Conservation (phyloP, 2,113 vertebrate species). For the Ciconia boyciana region DNA sequence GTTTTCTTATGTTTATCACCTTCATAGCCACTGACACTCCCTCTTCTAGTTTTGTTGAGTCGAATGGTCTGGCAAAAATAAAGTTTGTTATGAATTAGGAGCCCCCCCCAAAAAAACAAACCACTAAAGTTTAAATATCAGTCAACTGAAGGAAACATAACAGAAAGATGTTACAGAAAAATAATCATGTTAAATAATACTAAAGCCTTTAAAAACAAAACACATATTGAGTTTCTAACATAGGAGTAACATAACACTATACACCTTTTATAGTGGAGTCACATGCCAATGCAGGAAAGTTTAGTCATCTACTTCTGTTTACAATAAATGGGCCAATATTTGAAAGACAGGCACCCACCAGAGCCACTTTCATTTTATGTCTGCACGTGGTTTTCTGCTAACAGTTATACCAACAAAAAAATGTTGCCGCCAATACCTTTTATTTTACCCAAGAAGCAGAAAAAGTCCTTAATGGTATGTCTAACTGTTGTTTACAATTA, state of each 20-base stretch:
- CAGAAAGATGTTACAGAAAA: not conserved
- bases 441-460: not conserved
- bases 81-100: not conserved
- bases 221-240: not conserved
- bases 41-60: not conserved
- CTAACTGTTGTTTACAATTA: not conserved
- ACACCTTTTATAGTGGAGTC: not conserved
- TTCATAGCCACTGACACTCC: not conserved
- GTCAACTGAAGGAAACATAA: not conserved
- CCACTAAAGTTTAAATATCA: not conserved
- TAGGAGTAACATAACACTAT: not conserved
- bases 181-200: not conserved
- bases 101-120: not conserved
- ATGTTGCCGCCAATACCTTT: not conserved
- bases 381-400: not conserved
- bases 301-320: not conserved
- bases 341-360: not conserved
- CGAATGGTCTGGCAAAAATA: not conserved
- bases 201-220: not conserved
- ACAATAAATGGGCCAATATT: not conserved
- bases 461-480: not conserved
- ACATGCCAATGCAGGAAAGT: not conserved
- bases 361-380: not conserved
- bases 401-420: not conserved
- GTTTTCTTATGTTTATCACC: not conserved